Evolutionary conservation across 2,113 vertebrate genomes (phyloP).

Genomic region (Numenius arquata): DNA sequence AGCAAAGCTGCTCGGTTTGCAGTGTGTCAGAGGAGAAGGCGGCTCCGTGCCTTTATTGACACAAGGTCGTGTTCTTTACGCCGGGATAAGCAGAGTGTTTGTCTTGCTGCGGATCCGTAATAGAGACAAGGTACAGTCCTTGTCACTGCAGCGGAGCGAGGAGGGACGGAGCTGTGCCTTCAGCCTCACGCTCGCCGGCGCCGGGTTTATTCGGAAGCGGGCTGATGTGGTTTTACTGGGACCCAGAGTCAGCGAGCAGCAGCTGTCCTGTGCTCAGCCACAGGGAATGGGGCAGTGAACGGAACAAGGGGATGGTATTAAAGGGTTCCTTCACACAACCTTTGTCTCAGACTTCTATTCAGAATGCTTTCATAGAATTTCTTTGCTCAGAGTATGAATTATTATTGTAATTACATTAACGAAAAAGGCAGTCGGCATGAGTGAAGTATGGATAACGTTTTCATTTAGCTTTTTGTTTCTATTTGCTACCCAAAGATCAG

Average conservation of each 20-base stretch:
- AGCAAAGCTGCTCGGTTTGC: background rate
- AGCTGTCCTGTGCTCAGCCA: too few species aligned
- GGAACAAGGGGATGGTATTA: background rate
- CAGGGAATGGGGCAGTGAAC: background rate
- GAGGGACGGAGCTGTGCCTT: background rate
- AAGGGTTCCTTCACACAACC: too few species aligned
- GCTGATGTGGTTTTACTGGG: background rate
- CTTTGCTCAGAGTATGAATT: background rate
- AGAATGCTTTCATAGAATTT: background rate
- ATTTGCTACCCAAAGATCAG: background rate
- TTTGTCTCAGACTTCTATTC: background rate
- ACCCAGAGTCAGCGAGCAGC: too few species aligned
- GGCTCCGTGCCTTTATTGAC: background rate
- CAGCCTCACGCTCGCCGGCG: background rate
- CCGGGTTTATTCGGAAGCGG: background rate
- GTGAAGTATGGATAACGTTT: background rate
- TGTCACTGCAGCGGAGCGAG: background rate
- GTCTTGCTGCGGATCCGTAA: background rate
- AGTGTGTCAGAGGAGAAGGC: background rate
- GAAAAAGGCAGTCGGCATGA: accelerated
- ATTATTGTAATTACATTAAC: background rate
- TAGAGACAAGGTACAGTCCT: background rate
- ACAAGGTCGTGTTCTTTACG: background rate
- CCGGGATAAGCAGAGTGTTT: background rate
- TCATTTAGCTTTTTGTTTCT: background rate